phyloP scores from a whole-genome alignment of 35 echinoderm and acorn worm species.

The Ophiothrix spiculata region DNA sequence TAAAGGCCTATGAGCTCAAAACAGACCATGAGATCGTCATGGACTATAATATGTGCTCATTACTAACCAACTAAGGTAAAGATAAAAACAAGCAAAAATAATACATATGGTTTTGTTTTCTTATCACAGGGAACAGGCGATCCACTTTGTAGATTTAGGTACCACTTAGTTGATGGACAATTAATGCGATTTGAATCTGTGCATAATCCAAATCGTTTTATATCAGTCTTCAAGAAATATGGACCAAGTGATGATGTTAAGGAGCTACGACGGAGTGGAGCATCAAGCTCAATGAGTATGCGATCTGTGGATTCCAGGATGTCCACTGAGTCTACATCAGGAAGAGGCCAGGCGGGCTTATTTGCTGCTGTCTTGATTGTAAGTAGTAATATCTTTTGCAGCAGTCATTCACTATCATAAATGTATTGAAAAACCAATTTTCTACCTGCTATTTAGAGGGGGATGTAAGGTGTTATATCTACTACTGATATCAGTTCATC shows the following conservation, averaged over 20 bases:
- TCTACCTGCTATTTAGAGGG: neutral
- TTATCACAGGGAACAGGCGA: slow-evolving; percentile 93
- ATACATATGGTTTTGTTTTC: too few species aligned
- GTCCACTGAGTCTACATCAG: slow-evolving; percentile 36
- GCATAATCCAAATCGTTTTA: slow-evolving; percentile 93
- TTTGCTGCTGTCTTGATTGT: slow-evolving; percentile 79
- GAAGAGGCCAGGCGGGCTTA: slow-evolving; percentile 61
- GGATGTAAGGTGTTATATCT: neutral
- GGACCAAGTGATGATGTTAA: slow-evolving; percentile 55
- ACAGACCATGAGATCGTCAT: too few species aligned
- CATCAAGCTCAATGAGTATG: neutral
- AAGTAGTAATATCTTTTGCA: slow-evolving; percentile 20
- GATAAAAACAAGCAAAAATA: too few species aligned
- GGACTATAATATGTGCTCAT: too few species aligned
- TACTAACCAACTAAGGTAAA: too few species aligned
- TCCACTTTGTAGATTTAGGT: slow-evolving; percentile 81
- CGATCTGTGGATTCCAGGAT: neutral
- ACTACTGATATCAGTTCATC: neutral
- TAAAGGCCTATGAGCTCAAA: too few species aligned
- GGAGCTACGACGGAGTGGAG: slow-evolving; percentile 46
- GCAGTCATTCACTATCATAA: neutral
- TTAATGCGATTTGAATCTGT: slow-evolving; percentile 90
- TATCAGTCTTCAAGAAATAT: slow-evolving; percentile 84
- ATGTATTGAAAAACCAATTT: neutral
- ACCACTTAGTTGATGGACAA: slow-evolving; percentile 52